Percentiles rank a stretch among this genome's conserved stretches.
Conservation (phyloP, 2,797 vertebrate genomes). For the Coregonus ussuriensis region DNA sequence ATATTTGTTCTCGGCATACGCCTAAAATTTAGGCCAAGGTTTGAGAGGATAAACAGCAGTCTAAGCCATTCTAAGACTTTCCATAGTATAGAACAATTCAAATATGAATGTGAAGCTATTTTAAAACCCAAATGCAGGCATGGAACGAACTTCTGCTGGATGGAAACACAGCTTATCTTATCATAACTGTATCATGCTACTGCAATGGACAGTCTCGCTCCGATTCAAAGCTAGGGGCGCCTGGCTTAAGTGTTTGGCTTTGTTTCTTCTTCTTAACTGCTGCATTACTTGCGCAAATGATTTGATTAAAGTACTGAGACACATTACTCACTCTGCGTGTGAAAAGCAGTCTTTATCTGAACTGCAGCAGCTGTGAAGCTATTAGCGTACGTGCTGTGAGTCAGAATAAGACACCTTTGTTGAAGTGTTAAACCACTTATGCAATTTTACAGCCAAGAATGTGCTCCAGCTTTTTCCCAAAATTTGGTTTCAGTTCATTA, state of each 20-base stretch:
- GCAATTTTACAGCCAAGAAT: slow-evolving; percentile 47
- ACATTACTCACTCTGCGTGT: slow-evolving; percentile 43
- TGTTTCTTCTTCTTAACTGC: slow-evolving; percentile 60
- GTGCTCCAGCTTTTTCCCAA: slow-evolving; percentile 25
- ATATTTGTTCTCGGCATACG: slow-evolving; percentile 72
- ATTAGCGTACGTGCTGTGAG: slow-evolving; percentile 63
- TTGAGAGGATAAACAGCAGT: slow-evolving; percentile 73
- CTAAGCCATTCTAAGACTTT: slow-evolving; percentile 68
- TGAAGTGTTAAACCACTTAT: slow-evolving; percentile 59
- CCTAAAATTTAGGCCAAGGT: slow-evolving; percentile 73
- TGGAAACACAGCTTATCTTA: slow-evolving; percentile 71
- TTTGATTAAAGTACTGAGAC: slow-evolving; percentile 58
- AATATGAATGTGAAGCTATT: slow-evolving; percentile 66
- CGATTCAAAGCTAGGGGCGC: slow-evolving; percentile 53
- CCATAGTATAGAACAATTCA: slow-evolving; percentile 60
- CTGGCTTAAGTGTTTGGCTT: slow-evolving; percentile 63
- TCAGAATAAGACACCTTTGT: slow-evolving; percentile 62
- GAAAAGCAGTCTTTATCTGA: slow-evolving; percentile 70
- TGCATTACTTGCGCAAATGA: slow-evolving; percentile 68
- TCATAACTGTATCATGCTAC: slow-evolving; percentile 60
- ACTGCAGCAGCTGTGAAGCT: slow-evolving; percentile 62
- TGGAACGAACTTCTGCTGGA: slow-evolving; percentile 45
- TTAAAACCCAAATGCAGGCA: slow-evolving; percentile 63
- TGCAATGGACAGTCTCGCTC: slow-evolving; percentile 58
- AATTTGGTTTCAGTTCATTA: slow-evolving; percentile 44